A percentile compares a stretch with the other conserved stretches of the same genome.
phyloP scores from a whole-genome alignment of 2,113 vertebrate genomes.

The Engraulis encrasicolus region DNA sequence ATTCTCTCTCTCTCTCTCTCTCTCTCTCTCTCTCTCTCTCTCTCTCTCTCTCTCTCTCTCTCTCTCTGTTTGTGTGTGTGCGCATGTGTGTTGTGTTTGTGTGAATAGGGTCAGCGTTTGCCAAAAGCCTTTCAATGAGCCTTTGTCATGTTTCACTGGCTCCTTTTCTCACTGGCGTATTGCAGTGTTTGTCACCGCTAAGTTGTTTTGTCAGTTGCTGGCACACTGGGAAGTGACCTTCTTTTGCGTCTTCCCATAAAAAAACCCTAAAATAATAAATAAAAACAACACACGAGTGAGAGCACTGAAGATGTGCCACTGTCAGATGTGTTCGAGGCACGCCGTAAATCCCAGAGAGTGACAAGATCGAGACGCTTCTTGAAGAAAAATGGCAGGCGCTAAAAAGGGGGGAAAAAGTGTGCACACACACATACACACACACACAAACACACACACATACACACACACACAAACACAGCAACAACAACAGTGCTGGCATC shows the following conservation, averaged over 20 bases:
- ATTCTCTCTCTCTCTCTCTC: neutral
- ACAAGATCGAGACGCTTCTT: neutral
- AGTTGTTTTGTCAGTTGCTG: slow-evolving; percentile 61
- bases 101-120: neutral
- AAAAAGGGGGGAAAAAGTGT: no score
- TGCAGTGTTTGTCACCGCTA: slow-evolving; percentile 22
- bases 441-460: no score
- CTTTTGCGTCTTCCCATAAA: neutral
- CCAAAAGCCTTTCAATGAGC: slow-evolving; percentile 20
- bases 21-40: neutral
- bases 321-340: neutral
- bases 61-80: neutral
- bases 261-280: neutral
- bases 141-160: slow-evolving; percentile 38
- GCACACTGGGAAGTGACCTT: slow-evolving; percentile 34
- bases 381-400: neutral
- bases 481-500: neutral
- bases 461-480: no score
- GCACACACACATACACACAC: no score
- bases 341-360: neutral
- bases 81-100: slow-evolving; percentile 5
- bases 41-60: slow-evolving; percentile 8
- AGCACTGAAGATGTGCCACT: neutral
- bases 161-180: neutral
- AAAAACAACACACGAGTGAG: neutral